These are phyloP conservation scores for Heliocidaris erythrogramma DNA, from an alignment of 35 echinoderm and acorn worm genomes.

Conservation along the genomic window DNA sequence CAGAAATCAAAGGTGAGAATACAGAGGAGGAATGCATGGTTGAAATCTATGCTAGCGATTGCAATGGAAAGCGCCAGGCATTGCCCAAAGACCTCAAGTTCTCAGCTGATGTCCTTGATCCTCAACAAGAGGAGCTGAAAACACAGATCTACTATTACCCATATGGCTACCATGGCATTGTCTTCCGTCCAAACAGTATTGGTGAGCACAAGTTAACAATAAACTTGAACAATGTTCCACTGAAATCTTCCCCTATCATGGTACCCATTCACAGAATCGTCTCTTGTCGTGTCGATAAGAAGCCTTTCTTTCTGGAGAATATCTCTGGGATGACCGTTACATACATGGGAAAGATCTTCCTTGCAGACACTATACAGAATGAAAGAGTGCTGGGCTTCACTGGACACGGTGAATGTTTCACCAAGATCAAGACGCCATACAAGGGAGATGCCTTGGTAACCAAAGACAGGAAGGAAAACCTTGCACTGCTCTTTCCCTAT, in stretches of 20 bases:
- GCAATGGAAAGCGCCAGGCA: conserved; percentile 35
- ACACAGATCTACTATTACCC: conserved; percentile 23
- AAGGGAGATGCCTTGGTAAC: conserved; percentile 56
- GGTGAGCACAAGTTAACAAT: conserved; percentile 60
- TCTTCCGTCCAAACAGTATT: conserved; percentile 56
- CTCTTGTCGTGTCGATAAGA: conserved; percentile 27
- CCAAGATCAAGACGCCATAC: conserved; percentile 53
- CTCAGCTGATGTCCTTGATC: conserved; percentile 49
- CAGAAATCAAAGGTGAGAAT: conserved; percentile 48
- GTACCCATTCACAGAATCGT: conserved; percentile 57
- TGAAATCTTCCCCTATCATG: conserved; percentile 25
- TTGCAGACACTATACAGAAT: conserved; percentile 68
- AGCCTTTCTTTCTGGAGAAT: conserved; percentile 56
- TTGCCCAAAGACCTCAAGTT: conserved; percentile 60
- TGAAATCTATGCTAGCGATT: conserved; percentile 49
- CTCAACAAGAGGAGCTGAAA: conserved; percentile 16
- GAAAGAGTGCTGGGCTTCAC: conserved; percentile 53
- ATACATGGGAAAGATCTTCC: conserved; percentile 54
- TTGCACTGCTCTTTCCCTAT: conserved; percentile 54
- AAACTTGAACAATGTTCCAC: conserved; percentile 32
- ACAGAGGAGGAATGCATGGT: conserved; percentile 50
- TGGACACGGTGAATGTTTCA: conserved; percentile 51
- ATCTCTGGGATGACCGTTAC: conserved; percentile 49
- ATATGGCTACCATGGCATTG: conserved; percentile 47
- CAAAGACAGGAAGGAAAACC: conserved; percentile 56